Conservation (phyloP, 2,113 vertebrate genomes). For the Trematocara marginatum region DNA sequence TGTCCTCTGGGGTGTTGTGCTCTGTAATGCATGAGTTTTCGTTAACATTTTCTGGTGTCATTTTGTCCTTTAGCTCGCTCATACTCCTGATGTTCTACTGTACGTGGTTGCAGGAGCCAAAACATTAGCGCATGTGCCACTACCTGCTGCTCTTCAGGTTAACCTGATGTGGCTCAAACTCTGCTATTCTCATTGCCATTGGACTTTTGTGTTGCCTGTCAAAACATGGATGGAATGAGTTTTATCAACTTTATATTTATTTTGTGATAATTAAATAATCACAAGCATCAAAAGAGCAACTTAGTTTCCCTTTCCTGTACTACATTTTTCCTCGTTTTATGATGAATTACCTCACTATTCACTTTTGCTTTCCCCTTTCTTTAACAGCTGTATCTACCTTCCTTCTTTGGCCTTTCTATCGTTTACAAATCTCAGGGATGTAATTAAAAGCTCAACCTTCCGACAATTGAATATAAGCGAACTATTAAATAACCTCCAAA, state of each 20-base stretch:
- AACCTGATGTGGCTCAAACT: not conserved
- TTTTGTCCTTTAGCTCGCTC: not conserved
- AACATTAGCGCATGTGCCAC: not conserved
- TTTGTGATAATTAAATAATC: constrained; percentile 7
- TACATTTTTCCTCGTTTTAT: constrained; percentile 30
- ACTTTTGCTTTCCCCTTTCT: constrained; percentile 11
- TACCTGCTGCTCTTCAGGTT: not conserved
- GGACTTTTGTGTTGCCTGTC: not conserved
- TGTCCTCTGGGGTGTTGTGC: not conserved
- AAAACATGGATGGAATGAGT: not conserved
- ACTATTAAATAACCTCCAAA: not conserved
- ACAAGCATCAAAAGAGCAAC: constrained; percentile 46
- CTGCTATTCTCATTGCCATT: not conserved
- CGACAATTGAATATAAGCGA: not conserved
- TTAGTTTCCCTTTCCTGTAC: constrained; percentile 56
- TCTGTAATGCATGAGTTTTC: not conserved
- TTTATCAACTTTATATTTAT: not conserved
- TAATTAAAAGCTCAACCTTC: constrained; percentile 14
- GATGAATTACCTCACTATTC: not conserved
- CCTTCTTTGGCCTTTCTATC: constrained; percentile 19
- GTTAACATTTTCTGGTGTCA: not conserved
- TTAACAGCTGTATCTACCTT: constrained; percentile 30
- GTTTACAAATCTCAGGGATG: constrained; percentile 8
- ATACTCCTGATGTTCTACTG: not conserved
- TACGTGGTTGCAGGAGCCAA: not conserved